Evolutionary conservation across 2,113 vertebrate species (phyloP).

Genomic region (Saccopteryx bilineata): DNA sequence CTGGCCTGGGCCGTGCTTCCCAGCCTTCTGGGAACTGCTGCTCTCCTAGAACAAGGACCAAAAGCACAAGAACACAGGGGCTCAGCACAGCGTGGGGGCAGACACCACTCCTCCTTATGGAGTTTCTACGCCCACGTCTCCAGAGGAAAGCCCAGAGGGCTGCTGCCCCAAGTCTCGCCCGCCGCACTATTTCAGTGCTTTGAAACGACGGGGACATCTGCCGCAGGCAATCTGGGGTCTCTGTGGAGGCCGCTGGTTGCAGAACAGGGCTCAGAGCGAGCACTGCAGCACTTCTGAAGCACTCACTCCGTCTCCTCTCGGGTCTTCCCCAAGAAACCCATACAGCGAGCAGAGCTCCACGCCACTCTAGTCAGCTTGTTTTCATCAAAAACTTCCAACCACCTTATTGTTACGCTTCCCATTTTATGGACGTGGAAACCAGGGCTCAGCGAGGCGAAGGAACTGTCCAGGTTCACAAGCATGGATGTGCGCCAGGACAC

Average conservation of each 20-base stretch:
- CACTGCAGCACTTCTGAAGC: not conserved
- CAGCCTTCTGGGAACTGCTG: constrained; percentile 75
- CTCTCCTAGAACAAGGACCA: constrained; percentile 68
- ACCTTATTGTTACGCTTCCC: not conserved
- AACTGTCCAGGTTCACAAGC: accelerated
- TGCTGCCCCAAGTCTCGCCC: not conserved
- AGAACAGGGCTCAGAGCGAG: not conserved
- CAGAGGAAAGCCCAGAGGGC: not conserved
- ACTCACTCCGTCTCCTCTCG: not conserved
- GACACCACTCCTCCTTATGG: not conserved
- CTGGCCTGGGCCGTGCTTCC: constrained; percentile 38
- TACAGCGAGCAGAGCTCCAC: accelerated
- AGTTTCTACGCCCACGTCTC: not conserved
- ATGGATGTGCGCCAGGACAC: accelerated
- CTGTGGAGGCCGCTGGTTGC: not conserved
- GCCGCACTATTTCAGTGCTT: not conserved
- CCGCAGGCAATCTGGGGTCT: not conserved
- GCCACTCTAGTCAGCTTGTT: not conserved
- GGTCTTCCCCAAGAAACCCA: not conserved
- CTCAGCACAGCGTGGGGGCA: not conserved
- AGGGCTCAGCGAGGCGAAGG: not conserved
- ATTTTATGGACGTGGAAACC: not conserved
- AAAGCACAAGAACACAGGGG: accelerated
- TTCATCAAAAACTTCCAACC: no score
- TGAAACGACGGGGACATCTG: not conserved